These are phyloP conservation scores for Melanargia galathea DNA, from an alignment of 2,888 invertebrate species.

Conservation along the genomic window DNA sequence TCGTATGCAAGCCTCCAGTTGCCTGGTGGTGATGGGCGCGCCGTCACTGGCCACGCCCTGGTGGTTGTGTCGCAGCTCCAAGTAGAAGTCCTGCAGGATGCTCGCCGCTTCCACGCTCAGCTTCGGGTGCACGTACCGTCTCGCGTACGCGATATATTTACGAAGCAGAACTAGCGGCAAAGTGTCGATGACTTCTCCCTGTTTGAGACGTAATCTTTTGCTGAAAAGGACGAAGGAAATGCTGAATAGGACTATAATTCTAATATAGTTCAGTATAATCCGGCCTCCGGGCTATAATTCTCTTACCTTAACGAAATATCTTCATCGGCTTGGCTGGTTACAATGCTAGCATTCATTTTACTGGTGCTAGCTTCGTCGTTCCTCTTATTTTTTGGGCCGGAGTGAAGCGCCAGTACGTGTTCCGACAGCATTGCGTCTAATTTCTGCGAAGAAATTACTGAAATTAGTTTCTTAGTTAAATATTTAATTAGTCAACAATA, in stretches of 20 bases:
- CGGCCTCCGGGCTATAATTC: neutral
- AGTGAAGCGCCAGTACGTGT: constrained; percentile 91
- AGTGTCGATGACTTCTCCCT: constrained; percentile 85
- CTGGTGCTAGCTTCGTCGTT: constrained; percentile 47
- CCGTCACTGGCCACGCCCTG: constrained; percentile 85
- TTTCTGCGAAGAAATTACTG: constrained; percentile 75
- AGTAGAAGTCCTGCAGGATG: constrained; percentile 89
- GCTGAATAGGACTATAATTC: no score
- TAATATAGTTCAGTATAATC: neutral
- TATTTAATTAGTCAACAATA: no score
- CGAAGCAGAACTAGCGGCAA: constrained; percentile 89
- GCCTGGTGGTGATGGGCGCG: constrained; percentile 91
- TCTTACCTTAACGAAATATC: constrained; percentile 61
- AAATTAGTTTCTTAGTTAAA: neutral
- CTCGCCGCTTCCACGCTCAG: constrained; percentile 87
- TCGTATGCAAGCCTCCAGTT: constrained; percentile 93
- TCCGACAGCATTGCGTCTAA: constrained; percentile 89
- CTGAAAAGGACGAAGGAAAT: constrained; percentile 60
- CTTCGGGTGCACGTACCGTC: constrained; percentile 92
- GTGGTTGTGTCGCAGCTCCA: constrained; percentile 87
- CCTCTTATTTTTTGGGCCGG: constrained; percentile 67
- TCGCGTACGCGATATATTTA: constrained; percentile 96
- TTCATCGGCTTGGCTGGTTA: constrained; percentile 61
- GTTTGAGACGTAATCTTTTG: constrained; percentile 81
- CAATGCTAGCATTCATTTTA: constrained; percentile 52